These are phyloP conservation scores for Tachina fera DNA, from an alignment of 2,888 invertebrate species.

Conservation along the genomic window DNA sequence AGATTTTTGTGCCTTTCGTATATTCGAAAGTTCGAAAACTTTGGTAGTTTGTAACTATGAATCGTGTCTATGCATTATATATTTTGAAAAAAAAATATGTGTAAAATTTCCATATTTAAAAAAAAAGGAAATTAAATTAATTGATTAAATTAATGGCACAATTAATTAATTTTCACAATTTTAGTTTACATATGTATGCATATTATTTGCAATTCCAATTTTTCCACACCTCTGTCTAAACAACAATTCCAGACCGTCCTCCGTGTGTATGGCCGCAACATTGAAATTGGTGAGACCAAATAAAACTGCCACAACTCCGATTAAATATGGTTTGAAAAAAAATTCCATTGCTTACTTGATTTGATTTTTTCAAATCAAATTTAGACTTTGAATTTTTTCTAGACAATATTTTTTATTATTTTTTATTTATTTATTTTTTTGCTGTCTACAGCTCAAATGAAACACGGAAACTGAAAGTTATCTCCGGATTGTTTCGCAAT, in stretches of 20 bases:
- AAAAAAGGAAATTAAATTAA: no score
- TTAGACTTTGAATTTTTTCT: not conserved
- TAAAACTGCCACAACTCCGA: slow-evolving; percentile 68
- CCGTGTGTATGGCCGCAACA: slow-evolving; percentile 78
- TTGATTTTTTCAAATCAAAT: no score
- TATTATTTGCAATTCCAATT: not conserved
- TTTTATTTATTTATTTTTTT: not conserved
- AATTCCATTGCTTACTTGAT: slow-evolving; percentile 36
- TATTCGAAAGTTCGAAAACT: no score
- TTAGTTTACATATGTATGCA: not conserved
- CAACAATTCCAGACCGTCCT: slow-evolving; percentile 83
- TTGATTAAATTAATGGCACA: no score
- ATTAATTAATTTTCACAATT: slow-evolving; percentile 38
- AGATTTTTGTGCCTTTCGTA: no score
- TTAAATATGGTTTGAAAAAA: slow-evolving; percentile 28
- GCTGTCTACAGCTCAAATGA: slow-evolving; percentile 57
- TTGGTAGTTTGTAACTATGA: no score
- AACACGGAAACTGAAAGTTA: slow-evolving; percentile 58
- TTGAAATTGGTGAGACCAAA: slow-evolving; percentile 71
- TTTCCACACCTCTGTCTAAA: slow-evolving; percentile 83
- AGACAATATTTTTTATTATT: not conserved
- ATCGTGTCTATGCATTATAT: no score
- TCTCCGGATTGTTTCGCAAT: slow-evolving; percentile 25
- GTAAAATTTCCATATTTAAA: no score
- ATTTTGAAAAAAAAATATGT: no score